A percentile compares a stretch with the other conserved stretches of the same genome.
These are phyloP conservation scores for Eristalis pertinax DNA, from an alignment of 2,888 invertebrate species.

Conservation along the genomic window DNA sequence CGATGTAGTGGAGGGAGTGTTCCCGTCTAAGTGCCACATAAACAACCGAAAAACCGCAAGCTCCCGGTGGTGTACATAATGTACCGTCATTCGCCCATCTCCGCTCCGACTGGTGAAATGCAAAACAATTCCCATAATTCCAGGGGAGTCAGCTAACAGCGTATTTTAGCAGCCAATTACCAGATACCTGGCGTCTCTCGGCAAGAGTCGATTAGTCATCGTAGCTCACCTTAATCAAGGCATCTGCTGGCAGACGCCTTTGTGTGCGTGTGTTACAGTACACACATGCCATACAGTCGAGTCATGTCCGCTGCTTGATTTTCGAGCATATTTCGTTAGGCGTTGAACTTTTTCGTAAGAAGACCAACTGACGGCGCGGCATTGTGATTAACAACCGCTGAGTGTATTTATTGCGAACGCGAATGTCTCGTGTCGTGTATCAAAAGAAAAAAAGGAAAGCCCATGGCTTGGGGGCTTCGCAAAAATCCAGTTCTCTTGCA, in stretches of 20 bases:
- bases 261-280: not conserved
- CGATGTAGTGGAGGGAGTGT: slow-evolving; percentile 28
- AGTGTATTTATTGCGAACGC: not conserved
- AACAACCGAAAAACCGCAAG: slow-evolving; percentile 38
- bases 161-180: slow-evolving; percentile 26
- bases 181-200: not conserved
- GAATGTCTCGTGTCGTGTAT: slow-evolving; percentile 13
- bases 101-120: too few relatives aligned
- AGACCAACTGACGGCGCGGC: slow-evolving; percentile 5
- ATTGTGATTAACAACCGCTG: not conserved
- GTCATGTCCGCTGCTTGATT: not conserved
- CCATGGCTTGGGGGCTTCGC: slow-evolving; percentile 1
- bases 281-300: not conserved
- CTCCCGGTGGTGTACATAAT: not conserved
- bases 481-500: slow-evolving; percentile 38
- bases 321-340: slow-evolving; percentile 7
- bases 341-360: slow-evolving; percentile 16
- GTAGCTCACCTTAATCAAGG: not conserved
- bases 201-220: slow-evolving; percentile 31
- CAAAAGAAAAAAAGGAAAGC: not conserved
- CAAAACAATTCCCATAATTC: slow-evolving; percentile 15
- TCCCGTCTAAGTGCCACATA: slow-evolving; percentile 30
- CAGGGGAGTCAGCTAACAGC: slow-evolving; percentile 33
- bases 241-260: not conserved
- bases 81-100: not conserved